These are phyloP conservation scores for Papilio helenus DNA, from an alignment of 1,140 invertebrate species.

Conservation along the genomic window DNA sequence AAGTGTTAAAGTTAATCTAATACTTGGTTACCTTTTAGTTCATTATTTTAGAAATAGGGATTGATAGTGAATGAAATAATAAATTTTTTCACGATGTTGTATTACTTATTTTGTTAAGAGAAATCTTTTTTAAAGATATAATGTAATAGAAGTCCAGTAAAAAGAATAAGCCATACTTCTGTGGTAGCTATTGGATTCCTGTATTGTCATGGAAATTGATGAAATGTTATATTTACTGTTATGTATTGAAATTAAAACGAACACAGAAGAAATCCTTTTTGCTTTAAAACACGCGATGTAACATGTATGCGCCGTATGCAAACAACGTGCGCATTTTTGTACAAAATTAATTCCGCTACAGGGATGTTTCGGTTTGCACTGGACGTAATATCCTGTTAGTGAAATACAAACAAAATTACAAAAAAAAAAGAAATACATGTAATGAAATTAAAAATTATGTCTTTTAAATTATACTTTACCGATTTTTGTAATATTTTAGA, in stretches of 20 bases:
- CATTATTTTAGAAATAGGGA: not conserved
- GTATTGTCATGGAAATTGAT: not conserved
- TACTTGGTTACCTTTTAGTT: not conserved
- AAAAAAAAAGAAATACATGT: not conserved
- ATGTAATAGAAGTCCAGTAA: not conserved
- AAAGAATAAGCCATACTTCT: not conserved
- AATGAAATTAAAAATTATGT: no score
- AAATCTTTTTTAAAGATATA: not conserved
- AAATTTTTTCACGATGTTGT: not conserved
- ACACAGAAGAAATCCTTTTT: constrained; percentile 28
- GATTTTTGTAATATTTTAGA: not conserved
- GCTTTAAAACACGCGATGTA: constrained; percentile 19
- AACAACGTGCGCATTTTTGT: constrained; percentile 25
- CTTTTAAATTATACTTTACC: not conserved
- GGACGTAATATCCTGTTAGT: not conserved
- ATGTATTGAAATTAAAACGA: not conserved
- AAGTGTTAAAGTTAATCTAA: not conserved
- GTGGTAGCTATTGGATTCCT: not conserved
- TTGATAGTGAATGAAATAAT: not conserved
- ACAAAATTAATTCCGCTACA: constrained; percentile 30
- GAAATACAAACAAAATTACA: not conserved
- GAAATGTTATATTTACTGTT: not conserved
- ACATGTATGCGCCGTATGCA: constrained; percentile 29
- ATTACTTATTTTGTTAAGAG: not conserved
- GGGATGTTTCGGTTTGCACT: constrained; percentile 11